Conservation (phyloP, 2,888 invertebrate species). For the Choristoneura rosaceana region DNA sequence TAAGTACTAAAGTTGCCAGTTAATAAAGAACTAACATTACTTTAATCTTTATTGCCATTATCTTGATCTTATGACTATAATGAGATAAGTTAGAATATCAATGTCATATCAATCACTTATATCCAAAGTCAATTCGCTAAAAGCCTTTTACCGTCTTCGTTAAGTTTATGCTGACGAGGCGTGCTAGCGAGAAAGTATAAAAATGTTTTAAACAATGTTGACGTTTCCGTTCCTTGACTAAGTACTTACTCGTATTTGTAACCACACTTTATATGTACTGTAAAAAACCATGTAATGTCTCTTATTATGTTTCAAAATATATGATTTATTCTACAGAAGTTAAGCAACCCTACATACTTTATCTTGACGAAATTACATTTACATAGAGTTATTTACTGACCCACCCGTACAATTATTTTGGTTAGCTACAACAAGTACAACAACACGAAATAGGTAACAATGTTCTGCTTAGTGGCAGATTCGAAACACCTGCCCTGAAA, state of each 20-base stretch:
- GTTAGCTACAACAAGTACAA: background rate
- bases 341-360: slow-evolving; percentile 10
- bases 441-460: slow-evolving; percentile 6
- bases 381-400: slow-evolving; percentile 27
- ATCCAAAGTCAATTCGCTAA: slow-evolving; percentile 5
- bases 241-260: no score
- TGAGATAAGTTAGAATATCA: slow-evolving; percentile 45
- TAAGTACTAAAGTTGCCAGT: slow-evolving; percentile 50
- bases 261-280: no score
- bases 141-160: slow-evolving; percentile 2
- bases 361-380: slow-evolving; percentile 8
- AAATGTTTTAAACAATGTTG: slow-evolving; percentile 9
- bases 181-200: background rate
- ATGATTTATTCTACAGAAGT: slow-evolving; percentile 2
- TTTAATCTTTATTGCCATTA: slow-evolving; percentile 31
- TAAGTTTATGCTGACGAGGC: slow-evolving; percentile 9
- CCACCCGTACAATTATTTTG: slow-evolving; percentile 28
- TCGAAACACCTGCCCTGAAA: slow-evolving; percentile 16
- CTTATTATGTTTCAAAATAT: background rate
- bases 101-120: background rate
- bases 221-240: slow-evolving; percentile 1
- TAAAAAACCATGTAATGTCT: background rate
- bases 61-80: slow-evolving; percentile 9
- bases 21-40: slow-evolving; percentile 36
- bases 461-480: slow-evolving; percentile 29